Conservation (phyloP, 2,797 vertebrate genomes). For the Nasua narica region DNA sequence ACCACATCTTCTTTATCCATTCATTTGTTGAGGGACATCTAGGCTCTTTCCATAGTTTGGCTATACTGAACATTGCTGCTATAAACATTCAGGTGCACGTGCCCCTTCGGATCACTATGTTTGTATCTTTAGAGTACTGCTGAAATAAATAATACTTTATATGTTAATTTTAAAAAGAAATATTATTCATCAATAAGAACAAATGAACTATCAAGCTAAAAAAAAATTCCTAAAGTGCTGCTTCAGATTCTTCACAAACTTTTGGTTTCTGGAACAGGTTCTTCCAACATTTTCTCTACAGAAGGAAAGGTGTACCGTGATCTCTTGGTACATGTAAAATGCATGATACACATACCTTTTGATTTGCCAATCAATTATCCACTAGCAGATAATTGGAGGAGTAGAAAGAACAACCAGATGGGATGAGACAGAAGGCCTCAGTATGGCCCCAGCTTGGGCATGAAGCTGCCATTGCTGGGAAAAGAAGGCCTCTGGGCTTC, state of each 20-base stretch:
- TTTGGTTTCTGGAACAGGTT: neutral
- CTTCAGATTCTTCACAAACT: neutral
- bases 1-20: too few relatives aligned
- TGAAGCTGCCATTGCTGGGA: accelerated
- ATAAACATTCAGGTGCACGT: too few relatives aligned
- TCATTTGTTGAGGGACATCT: too few relatives aligned
- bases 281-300: neutral
- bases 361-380: neutral
- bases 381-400: neutral
- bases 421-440: neutral
- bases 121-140: too few relatives aligned
- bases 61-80: too few relatives aligned
- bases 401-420: neutral
- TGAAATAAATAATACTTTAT: too few relatives aligned
- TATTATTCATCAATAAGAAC: too few relatives aligned
- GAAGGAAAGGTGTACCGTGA: neutral
- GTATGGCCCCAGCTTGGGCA: accelerated
- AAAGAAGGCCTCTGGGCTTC: neutral
- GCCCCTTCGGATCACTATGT: too few relatives aligned
- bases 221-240: neutral
- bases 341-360: neutral
- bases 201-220: too few relatives aligned
- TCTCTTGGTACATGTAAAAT: neutral
- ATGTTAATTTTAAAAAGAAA: too few relatives aligned
- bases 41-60: too few relatives aligned